Percentiles rank a stretch among this genome's conserved stretches.
Conservation (phyloP, 1,140 invertebrate genomes). For the Halotydeus destructor region DNA sequence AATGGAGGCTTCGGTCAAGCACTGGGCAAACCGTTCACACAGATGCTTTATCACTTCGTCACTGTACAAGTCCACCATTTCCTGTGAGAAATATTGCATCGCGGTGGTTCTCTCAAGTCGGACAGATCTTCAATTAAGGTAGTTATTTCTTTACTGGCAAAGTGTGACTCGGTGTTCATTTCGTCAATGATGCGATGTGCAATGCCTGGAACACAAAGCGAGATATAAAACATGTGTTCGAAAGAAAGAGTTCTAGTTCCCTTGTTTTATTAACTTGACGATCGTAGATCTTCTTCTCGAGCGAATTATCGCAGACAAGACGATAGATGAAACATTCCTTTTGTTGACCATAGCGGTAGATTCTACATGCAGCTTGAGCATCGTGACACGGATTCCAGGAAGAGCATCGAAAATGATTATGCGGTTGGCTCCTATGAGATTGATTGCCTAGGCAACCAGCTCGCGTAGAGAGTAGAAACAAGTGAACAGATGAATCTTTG, state of each 20-base stretch:
- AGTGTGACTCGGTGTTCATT: conserved; percentile 82
- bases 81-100: conserved; percentile 39
- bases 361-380: conserved; percentile 88
- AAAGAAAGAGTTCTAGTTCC: too few relatives aligned
- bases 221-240: conserved; percentile 19
- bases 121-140: conserved; percentile 81
- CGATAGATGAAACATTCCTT: conserved; percentile 90
- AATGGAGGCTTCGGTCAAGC: conserved; percentile 49
- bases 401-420: conserved; percentile 92
- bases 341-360: conserved; percentile 85
- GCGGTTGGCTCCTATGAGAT: conserved; percentile 79
- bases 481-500: conserved; percentile 56
- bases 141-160: conserved; percentile 82
- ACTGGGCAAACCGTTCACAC: conserved; percentile 38
- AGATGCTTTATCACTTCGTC: conserved; percentile 61
- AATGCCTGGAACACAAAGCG: conserved; percentile 48
- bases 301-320: conserved; percentile 82
- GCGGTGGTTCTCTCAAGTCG: conserved; percentile 37
- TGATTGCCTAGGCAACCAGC: conserved; percentile 93
- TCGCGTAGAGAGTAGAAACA: conserved; percentile 88
- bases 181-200: conserved; percentile 86
- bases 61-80: conserved; percentile 44
- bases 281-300: conserved; percentile 96
- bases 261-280: conserved; percentile 91
- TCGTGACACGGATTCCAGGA: conserved; percentile 99